These are phyloP conservation scores for Regulus satrapa DNA, from an alignment of 2,113 vertebrate species.

Conservation along the genomic window DNA sequence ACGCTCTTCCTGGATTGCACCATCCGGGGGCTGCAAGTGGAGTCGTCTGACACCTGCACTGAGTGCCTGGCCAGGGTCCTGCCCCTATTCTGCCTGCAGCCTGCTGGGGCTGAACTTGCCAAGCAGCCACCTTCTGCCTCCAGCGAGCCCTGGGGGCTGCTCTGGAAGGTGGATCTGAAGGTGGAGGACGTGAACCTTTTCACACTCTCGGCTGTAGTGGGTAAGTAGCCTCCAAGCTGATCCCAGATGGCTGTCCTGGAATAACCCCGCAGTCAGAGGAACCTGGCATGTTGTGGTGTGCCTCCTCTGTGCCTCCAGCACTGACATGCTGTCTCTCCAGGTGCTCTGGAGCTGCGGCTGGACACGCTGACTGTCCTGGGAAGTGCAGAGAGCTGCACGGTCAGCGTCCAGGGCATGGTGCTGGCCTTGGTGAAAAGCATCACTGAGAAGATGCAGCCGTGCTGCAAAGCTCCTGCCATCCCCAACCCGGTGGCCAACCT, in stretches of 20 bases:
- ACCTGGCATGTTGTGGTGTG: neutral
- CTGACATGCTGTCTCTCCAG: constrained; percentile 52
- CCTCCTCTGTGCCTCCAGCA: neutral
- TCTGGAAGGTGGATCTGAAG: constrained; percentile 87
- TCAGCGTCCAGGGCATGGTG: constrained; percentile 83
- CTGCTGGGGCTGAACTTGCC: neutral
- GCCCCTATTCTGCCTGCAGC: constrained; percentile 66
- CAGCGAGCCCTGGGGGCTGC: constrained; percentile 56
- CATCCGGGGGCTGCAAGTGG: constrained; percentile 88
- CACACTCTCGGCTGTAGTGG: constrained; percentile 86
- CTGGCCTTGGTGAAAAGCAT: constrained; percentile 83
- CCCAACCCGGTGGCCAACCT: constrained; percentile 77
- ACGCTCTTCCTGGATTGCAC: constrained; percentile 84
- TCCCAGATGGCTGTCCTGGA: neutral
- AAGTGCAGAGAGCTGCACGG: constrained; percentile 79
- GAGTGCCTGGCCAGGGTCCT: constrained; percentile 89
- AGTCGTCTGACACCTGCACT: constrained; percentile 88
- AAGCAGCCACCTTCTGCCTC: neutral
- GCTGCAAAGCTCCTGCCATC: constrained; percentile 82
- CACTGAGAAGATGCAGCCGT: constrained; percentile 87
- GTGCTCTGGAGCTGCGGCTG: constrained; percentile 84
- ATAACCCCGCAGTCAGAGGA: rapidly evolving
- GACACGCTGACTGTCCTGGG: constrained; percentile 80
- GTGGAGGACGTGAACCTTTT: constrained; percentile 91
- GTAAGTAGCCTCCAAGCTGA: constrained; percentile 65